Percentiles rank a stretch among this genome's conserved stretches.
Conservation (phyloP, 1,140 invertebrate species). For the Philopotamus ludificatus region DNA sequence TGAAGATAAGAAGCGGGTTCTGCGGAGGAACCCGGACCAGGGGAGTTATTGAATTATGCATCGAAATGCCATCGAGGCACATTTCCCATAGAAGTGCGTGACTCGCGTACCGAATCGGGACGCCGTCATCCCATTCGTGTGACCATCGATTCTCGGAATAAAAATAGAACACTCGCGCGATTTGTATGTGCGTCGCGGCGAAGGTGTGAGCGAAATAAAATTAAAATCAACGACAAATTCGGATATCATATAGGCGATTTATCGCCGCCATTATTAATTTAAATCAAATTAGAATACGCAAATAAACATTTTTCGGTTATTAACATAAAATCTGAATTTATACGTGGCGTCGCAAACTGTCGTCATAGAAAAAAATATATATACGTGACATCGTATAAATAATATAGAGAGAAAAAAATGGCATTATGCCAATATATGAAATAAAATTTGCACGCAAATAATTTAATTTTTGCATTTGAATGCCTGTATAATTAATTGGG, state of each 20-base stretch:
- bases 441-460: too few species aligned
- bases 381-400: not conserved
- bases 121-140: conserved; percentile 23
- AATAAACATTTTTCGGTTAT: too few species aligned
- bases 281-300: not conserved
- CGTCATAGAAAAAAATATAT: not conserved
- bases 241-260: too few species aligned
- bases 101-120: conserved; percentile 33
- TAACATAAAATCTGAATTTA: not conserved
- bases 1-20: conserved; percentile 7
- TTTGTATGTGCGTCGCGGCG: not conserved
- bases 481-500: too few species aligned
- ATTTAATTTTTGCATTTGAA: too few species aligned
- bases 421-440: conserved; percentile 1
- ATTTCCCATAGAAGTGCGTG: conserved; percentile 41
- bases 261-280: too few species aligned
- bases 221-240: too few species aligned
- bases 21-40: not conserved
- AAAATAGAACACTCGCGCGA: conserved; percentile 18
- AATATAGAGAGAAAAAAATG: not conserved
- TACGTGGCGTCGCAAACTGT: not conserved
- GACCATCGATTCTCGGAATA: conserved; percentile 30
- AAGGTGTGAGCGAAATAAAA: not conserved
- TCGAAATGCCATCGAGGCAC: conserved; percentile 40
- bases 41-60: conserved; percentile 40